Conservation (phyloP, 92 coral and sea anemone genomes). For the Epizoanthus rinbou region DNA sequence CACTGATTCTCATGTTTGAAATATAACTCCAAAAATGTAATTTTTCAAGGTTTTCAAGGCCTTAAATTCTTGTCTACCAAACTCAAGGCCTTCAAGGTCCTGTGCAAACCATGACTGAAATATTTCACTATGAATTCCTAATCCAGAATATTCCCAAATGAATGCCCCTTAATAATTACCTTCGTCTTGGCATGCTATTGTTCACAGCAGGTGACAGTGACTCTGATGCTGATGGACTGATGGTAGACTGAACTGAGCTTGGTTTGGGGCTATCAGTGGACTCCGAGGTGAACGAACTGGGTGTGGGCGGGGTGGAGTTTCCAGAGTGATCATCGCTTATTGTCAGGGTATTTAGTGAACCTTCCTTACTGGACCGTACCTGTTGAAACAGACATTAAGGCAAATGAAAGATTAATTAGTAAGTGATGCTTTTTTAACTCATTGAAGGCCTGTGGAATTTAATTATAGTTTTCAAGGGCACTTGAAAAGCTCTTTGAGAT, state of each 20-base stretch:
- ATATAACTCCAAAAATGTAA: too few species aligned
- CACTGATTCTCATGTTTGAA: too few species aligned
- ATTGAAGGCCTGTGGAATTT: too few species aligned
- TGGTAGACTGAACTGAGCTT: conserved; percentile 43
- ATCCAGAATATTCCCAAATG: too few species aligned
- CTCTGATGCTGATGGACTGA: conserved; percentile 44
- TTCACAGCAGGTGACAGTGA: conserved; percentile 49
- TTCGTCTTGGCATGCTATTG: conserved; percentile 51
- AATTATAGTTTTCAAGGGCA: too few species aligned
- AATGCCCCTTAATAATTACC: neutral
- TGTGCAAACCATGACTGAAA: too few species aligned
- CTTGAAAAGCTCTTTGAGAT: too few species aligned
- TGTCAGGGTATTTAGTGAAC: conserved; percentile 69
- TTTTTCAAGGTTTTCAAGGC: too few species aligned
- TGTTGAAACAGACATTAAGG: neutral
- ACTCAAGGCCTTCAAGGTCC: too few species aligned
- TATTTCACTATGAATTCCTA: too few species aligned
- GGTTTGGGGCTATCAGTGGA: conserved; percentile 86
- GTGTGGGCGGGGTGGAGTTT: conserved; percentile 91
- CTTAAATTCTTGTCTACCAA: too few species aligned
- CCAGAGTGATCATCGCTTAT: conserved; percentile 47
- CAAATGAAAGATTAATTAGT: too few species aligned
- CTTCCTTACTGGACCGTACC: conserved; percentile 89
- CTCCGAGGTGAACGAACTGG: conserved; percentile 86
- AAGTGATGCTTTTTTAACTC: neutral